Evolutionary conservation across 2,888 invertebrate genomes (phyloP), one percentile per base, ranked within the genome.

Genomic region (Sylvicola cinctus): DNA sequence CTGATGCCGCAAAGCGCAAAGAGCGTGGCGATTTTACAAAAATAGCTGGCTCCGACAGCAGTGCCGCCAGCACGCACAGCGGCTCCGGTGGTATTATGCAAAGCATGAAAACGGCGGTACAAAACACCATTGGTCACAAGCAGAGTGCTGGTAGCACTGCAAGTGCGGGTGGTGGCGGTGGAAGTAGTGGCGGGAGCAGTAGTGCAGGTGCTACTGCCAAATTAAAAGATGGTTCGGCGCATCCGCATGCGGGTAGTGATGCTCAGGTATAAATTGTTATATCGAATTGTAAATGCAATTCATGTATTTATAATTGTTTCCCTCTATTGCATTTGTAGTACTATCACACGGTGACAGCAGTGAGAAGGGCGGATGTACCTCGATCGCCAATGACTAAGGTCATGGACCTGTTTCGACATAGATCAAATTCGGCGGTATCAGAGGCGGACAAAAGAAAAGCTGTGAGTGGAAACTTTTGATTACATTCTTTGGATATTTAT

Each of bases 331-430:
- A 20, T 26, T 43, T 43, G 33, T 59, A 74, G 66, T 76, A 76
- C 54, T 76, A 75, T 50, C 77, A 77, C 50, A 77, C 77, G 25
- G 66, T 77, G 39, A 74, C 74, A 4, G 74, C 68, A 4, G 58
- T 61, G 13, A 58, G 70, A 11, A 63, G 70, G 5, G 71, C 75
- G 0, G 68, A 72, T 44, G 63, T 61, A 35, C 62, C 60, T 43
- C 60, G 67, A 42, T 78, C 80, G 46, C 81, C 87, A 3, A 84
- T 88, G 65, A 78, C 81, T 41, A 87, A 85, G 64, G 84, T 88
- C 33, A 85, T 85, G 74, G 87, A 88, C 55, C 76, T 87, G 51
- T 87, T 88, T 58, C 69, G 87, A 38, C 55, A 74, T 55, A 65
- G 77, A 43, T 74, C 76, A 38, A 75, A 76, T 54, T 71, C 70